Base-by-base conservation (phyloP, 2,888 invertebrate genomes). In the Ophioninae sp. region DNA sequence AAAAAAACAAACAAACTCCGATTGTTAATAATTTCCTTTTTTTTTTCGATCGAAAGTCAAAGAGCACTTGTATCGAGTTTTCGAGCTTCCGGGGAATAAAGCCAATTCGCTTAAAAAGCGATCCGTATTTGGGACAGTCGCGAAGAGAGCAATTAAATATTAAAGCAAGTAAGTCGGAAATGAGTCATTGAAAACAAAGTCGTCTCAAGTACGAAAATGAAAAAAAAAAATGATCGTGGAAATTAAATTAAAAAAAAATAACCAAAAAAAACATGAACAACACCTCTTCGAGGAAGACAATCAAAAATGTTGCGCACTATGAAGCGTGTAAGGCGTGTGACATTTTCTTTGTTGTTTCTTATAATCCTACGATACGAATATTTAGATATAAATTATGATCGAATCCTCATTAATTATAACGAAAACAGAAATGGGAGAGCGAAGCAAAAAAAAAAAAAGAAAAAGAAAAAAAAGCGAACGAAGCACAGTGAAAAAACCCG, bases 341-440 rank as follows among this genome's bases (percentile, higher is more conserved):
- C 91, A 92, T 92, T 92, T 92, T 91, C 90, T 89, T 92, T 90
- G 91, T 92, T 92, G 91, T 92, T 92, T 90, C 87, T 90, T n/a
- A 44, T 44, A 90, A 89, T 89, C 86, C 85, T 89, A 89, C 78
- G 86, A 87, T 88, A 88, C 87, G 86, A 74, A 86, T 84, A 87
- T 81, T 79, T 86, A 13, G 76, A 64, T 76, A 77, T 61, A 44
- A 86, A 78, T 87, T 78, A 87, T 84, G 84, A 87, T 82, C 70
- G 79, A 83, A 83, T 85, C 83, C 83, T 85, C 85, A 86, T 86
- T 84, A 86, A 86, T 68, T 81, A 67, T 84, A 83, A 84, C 73
- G 69, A 61, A 65, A 75, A n/a, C n/a, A n/a, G n/a, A n/a, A n/a
- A n/a, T n/a, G 65, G 72, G 72, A 50, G 17, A 65, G 67, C 56